Evolutionary conservation across 2,113 vertebrate genomes (phyloP).

Genomic region (Pogona vitticeps): DNA sequence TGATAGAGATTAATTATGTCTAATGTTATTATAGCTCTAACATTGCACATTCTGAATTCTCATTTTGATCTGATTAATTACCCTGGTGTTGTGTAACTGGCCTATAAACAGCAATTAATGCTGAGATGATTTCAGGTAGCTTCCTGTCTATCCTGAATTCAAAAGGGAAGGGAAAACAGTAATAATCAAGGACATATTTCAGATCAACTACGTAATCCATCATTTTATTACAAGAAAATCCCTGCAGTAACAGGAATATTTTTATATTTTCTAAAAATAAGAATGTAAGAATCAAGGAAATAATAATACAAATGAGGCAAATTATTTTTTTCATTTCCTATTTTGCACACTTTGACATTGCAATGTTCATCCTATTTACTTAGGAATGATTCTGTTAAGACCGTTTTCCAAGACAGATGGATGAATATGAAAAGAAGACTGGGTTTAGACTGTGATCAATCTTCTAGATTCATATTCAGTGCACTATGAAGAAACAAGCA

Average conservation of each 20-base stretch:
- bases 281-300: neutral
- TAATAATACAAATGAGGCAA: neutral
- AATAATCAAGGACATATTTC: conserved; percentile 7
- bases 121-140: neutral
- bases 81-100: conserved; percentile 13
- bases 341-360: neutral
- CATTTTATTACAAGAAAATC: neutral
- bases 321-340: neutral
- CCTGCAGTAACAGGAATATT: neutral
- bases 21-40: conserved; percentile 30
- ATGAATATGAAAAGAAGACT: neutral
- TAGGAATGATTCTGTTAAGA: neutral
- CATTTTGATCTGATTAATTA: conserved; percentile 48
- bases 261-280: neutral
- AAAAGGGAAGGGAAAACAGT: neutral
- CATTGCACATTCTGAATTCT: conserved; percentile 35
- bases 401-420: neutral
- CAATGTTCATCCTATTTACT: neutral
- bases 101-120: conserved; percentile 31
- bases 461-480: too few species aligned
- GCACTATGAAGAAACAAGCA: neutral
- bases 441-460: too few species aligned
- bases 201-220: neutral
- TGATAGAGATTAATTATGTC: conserved; percentile 41
- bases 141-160: conserved; percentile 14